phyloP scores from a whole-genome alignment of 2,797 vertebrate species.

The Sebastes hubbsi region DNA sequence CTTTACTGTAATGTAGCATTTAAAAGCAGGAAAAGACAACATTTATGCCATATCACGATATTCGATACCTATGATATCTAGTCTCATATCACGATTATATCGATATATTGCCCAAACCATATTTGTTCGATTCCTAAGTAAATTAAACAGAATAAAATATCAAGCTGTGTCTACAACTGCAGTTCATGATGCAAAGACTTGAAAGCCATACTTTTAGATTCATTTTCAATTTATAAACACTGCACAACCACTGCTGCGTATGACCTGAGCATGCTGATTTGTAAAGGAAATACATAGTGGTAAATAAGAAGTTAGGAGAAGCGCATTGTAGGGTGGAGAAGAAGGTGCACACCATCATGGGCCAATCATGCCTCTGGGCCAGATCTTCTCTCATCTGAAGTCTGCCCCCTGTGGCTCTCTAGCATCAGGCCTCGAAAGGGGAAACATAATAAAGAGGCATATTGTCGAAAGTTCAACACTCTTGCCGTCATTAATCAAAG shows the following conservation, averaged over 20 bases:
- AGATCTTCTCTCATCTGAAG: slow-evolving; percentile 62
- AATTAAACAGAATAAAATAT: slow-evolving; percentile 3
- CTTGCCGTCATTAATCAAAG: slow-evolving; percentile 43
- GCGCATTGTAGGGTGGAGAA: slow-evolving; percentile 20
- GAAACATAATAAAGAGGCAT: slow-evolving; percentile 62
- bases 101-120: no score
- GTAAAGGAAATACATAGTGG: neutral
- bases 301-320: slow-evolving; percentile 22
- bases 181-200: neutral
- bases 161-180: neutral
- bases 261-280: neutral
- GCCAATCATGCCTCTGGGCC: slow-evolving; percentile 53
- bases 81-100: no score
- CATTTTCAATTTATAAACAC: neutral
- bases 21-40: no score
- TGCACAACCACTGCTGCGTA: neutral
- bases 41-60: no score
- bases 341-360: slow-evolving; percentile 35
- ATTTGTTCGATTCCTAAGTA: neutral
- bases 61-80: no score
- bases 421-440: slow-evolving; percentile 53
- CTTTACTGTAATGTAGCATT: no score
- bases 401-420: slow-evolving; percentile 44
- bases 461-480: slow-evolving; percentile 68
- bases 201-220: neutral